Evolutionary conservation across 2,888 invertebrate genomes (phyloP).

Genomic region (Agriopis aurantiaria): DNA sequence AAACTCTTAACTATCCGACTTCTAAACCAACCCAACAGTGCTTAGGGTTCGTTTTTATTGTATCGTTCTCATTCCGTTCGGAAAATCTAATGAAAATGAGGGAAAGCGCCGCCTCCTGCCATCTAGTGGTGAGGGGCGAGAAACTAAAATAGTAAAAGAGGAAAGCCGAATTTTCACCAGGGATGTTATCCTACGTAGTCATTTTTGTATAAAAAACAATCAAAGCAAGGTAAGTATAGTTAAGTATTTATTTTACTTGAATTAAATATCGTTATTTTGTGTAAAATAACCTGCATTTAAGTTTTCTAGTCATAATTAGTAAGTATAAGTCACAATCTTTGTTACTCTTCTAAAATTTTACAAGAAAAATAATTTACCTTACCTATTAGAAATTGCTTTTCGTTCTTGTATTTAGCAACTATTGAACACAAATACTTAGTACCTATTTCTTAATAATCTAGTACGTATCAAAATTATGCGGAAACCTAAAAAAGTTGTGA

Average conservation of each 20-base stretch:
- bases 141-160: constrained; percentile 39
- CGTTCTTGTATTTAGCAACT: background rate
- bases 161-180: background rate
- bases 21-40: constrained; percentile 31
- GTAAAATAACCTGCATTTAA: background rate
- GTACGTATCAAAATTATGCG: background rate
- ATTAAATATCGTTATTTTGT: no score
- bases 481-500: background rate
- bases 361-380: background rate
- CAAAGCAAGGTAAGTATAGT: background rate
- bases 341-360: no score
- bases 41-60: constrained; percentile 34
- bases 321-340: no score
- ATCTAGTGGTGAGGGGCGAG: constrained; percentile 75
- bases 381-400: background rate
- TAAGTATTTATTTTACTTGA: no score
- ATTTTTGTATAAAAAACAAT: background rate
- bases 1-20: constrained; percentile 8
- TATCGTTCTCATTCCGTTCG: constrained; percentile 25
- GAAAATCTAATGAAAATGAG: constrained; percentile 66
- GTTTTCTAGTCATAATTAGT: no score
- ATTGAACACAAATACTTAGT: no score
- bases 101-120: constrained; percentile 69
- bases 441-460: no score
- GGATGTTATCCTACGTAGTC: background rate